These are phyloP conservation scores for Hermaeophaga mercurialis DNA, from an alignment of 2,888 invertebrate genomes.

Conservation along the genomic window DNA sequence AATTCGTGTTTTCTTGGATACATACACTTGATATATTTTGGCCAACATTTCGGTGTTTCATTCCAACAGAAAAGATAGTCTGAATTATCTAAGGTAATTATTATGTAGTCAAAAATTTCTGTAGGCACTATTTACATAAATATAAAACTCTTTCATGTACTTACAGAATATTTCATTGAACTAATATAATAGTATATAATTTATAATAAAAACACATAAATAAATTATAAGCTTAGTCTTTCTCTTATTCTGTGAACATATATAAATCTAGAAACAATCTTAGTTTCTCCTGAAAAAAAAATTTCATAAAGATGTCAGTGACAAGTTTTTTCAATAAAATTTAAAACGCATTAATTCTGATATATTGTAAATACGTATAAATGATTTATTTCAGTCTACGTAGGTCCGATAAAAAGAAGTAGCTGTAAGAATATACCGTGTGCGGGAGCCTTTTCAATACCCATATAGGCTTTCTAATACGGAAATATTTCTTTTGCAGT, in stretches of 20 bases:
- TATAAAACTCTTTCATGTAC: too few species aligned
- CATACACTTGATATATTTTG: too few species aligned
- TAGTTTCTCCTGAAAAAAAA: neutral
- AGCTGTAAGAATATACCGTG: slow-evolving; percentile 19
- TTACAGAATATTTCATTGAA: too few species aligned
- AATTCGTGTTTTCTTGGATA: neutral
- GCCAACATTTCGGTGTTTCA: too few species aligned
- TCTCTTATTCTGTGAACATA: too few species aligned
- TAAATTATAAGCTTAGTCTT: too few species aligned
- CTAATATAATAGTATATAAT: too few species aligned
- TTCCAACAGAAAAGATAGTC: too few species aligned
- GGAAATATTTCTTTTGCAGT: slow-evolving; percentile 39
- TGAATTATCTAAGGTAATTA: too few species aligned
- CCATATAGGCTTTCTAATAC: slow-evolving; percentile 40
- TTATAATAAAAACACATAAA: too few species aligned
- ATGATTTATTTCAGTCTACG: slow-evolving; percentile 29
- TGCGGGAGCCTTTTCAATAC: slow-evolving; percentile 38
- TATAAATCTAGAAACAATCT: neutral
- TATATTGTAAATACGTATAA: slow-evolving; percentile 22
- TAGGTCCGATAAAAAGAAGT: slow-evolving; percentile 22
- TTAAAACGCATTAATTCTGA: slow-evolving; percentile 9
- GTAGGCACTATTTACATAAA: too few species aligned
- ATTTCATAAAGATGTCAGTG: neutral
- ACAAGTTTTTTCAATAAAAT: neutral
- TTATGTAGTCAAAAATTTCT: too few species aligned